Evolutionary conservation across 1,140 invertebrate genomes (phyloP).

Genomic region (Orius insidiosus): DNA sequence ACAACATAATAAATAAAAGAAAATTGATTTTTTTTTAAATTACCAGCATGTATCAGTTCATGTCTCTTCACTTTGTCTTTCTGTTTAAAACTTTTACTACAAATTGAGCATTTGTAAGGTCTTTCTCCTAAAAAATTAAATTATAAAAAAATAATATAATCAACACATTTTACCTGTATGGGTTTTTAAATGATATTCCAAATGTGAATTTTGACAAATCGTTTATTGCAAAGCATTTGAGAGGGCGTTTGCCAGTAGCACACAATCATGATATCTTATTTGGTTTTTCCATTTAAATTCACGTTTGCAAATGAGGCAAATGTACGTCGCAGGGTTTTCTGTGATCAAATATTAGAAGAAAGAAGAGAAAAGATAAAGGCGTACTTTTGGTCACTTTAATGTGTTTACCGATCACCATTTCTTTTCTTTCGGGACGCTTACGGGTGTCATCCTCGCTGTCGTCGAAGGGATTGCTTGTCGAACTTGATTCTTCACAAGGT

Average conservation of each 20-base stretch:
- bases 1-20: not conserved
- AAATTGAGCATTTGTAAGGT: conserved; percentile 6
- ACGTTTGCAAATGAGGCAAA: conserved; percentile 7
- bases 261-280: conserved; percentile 12
- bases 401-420: conserved; percentile 3
- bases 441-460: too few species aligned
- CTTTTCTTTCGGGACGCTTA: not conserved
- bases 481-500: too few species aligned
- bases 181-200: conserved; percentile 11
- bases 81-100: conserved; percentile 7
- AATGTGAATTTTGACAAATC: conserved; percentile 12
- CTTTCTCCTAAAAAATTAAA: conserved; percentile 5
- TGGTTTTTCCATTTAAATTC: conserved; percentile 11
- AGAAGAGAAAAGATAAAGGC: not conserved
- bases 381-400: conserved; percentile 4
- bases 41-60: conserved; percentile 8
- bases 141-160: not conserved
- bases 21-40: not conserved
- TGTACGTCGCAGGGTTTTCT: conserved; percentile 5
- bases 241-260: conserved; percentile 10
- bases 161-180: conserved; percentile 9
- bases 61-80: conserved; percentile 8
- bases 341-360: conserved; percentile 3
- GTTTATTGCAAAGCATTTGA: conserved; percentile 13
- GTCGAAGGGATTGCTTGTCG: too few species aligned